Evolutionary conservation across 2,797 vertebrate genomes (phyloP).

Genomic region (Xyrichtys novacula): DNA sequence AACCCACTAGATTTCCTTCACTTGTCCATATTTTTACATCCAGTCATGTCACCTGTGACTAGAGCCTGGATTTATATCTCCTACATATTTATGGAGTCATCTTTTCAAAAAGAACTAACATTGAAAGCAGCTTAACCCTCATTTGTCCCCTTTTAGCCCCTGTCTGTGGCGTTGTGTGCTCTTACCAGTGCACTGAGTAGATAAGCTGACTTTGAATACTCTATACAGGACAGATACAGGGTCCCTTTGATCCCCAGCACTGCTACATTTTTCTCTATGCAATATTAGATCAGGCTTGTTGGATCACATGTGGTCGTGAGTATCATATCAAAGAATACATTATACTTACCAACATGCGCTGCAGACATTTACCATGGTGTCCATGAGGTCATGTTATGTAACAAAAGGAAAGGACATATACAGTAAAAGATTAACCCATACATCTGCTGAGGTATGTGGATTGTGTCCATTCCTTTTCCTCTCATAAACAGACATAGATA

Average conservation of each 20-base stretch:
- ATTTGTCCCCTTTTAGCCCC: slow-evolving; percentile 74
- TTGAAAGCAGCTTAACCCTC: slow-evolving; percentile 78
- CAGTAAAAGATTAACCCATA: slow-evolving; percentile 5
- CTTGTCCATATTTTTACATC: slow-evolving; percentile 7
- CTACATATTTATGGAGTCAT: slow-evolving; percentile 77
- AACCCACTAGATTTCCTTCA: slow-evolving; percentile 11
- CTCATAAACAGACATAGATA: background rate
- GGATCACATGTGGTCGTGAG: slow-evolving; percentile 33
- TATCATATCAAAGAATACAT: slow-evolving; percentile 34
- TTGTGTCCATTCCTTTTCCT: background rate
- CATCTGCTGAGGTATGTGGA: background rate
- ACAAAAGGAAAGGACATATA: slow-evolving; percentile 13
- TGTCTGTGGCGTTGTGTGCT: slow-evolving; percentile 59
- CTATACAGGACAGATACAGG: slow-evolving; percentile 72
- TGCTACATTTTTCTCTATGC: slow-evolving; percentile 30
- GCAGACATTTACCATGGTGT: slow-evolving; percentile 16
- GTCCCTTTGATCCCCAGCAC: slow-evolving; percentile 59
- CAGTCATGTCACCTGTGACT: slow-evolving; percentile 63
- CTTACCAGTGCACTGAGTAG: slow-evolving; percentile 65
- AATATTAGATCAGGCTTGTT: slow-evolving; percentile 39
- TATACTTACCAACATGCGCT: slow-evolving; percentile 20
- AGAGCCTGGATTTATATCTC: slow-evolving; percentile 58
- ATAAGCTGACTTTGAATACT: slow-evolving; percentile 73
- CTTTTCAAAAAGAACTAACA: slow-evolving; percentile 72
- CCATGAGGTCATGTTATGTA: slow-evolving; percentile 20